Percentiles rank a stretch among this genome's conserved stretches.
Conservation (phyloP, 2,113 vertebrate genomes). For the Vimba vimba region DNA sequence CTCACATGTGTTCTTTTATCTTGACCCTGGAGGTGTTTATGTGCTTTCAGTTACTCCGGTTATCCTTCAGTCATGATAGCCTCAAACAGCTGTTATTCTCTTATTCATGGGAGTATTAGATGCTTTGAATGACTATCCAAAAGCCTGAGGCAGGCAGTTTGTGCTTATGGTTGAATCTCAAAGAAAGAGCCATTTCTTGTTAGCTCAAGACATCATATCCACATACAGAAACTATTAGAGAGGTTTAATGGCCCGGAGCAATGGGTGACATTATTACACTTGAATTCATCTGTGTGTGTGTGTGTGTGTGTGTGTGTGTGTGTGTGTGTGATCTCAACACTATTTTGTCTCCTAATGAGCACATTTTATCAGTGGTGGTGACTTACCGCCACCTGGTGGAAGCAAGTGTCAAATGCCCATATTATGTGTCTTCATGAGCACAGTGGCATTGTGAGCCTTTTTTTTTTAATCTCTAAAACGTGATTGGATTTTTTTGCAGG, state of each 20-base stretch:
- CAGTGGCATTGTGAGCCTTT: too few species aligned
- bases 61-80: neutral
- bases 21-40: neutral
- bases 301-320: slow-evolving; percentile 61
- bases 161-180: slow-evolving; percentile 14
- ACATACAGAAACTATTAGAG: neutral
- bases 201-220: neutral
- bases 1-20: neutral
- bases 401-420: slow-evolving; percentile 5
- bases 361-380: slow-evolving; percentile 8
- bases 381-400: slow-evolving; percentile 67
- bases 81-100: slow-evolving; percentile 15
- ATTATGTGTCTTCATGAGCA: neutral
- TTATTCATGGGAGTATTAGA: slow-evolving; percentile 14
- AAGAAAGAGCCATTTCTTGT: neutral
- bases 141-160: neutral
- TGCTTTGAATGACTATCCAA: neutral
- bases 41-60: neutral
- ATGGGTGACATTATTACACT: slow-evolving; percentile 66
- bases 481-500: too few species aligned
- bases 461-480: too few species aligned
- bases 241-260: neutral
- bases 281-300: slow-evolving; percentile 57
- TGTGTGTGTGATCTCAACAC: slow-evolving; percentile 17
- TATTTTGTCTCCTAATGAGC: slow-evolving; percentile 45